phyloP scores from a whole-genome alignment of 1,140 invertebrate genomes.

The Lucilia sericata region DNA sequence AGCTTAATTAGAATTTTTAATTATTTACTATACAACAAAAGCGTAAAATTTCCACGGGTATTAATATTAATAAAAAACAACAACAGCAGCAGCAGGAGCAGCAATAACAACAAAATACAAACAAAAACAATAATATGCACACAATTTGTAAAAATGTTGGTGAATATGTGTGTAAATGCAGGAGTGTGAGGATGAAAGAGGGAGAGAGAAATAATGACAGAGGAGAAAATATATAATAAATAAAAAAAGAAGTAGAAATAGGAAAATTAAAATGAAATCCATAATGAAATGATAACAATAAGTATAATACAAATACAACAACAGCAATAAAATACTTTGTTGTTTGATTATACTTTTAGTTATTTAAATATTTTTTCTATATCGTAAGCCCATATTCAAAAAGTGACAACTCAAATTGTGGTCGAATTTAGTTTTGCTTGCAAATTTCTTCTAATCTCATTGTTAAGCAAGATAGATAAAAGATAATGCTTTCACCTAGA shows the following conservation, averaged over 20 bases:
- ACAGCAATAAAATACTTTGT: background rate
- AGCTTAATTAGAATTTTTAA: constrained; percentile 43
- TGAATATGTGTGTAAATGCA: background rate
- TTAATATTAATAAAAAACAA: constrained; percentile 38
- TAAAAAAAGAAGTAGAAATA: background rate
- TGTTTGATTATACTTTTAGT: constrained; percentile 15
- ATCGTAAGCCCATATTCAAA: background rate
- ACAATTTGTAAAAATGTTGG: background rate
- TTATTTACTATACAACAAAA: constrained; percentile 41
- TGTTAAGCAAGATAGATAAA: too few species aligned
- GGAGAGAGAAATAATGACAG: background rate
- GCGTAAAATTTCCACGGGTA: constrained; percentile 42
- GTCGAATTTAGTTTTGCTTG: too few species aligned
- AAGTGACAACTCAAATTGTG: too few species aligned
- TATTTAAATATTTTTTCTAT: background rate
- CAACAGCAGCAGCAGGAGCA: constrained; percentile 2
- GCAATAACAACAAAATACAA: constrained; percentile 17
- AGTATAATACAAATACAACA: constrained; percentile 1
- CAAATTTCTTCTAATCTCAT: too few species aligned
- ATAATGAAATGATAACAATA: constrained; percentile 31
- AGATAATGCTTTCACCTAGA: too few species aligned
- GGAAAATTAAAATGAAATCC: constrained; percentile 27
- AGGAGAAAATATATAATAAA: background rate
- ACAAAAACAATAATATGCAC: background rate
- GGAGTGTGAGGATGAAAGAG: background rate